phyloP scores from a whole-genome alignment of 2,113 vertebrate species.

The Siniperca chuatsi region DNA sequence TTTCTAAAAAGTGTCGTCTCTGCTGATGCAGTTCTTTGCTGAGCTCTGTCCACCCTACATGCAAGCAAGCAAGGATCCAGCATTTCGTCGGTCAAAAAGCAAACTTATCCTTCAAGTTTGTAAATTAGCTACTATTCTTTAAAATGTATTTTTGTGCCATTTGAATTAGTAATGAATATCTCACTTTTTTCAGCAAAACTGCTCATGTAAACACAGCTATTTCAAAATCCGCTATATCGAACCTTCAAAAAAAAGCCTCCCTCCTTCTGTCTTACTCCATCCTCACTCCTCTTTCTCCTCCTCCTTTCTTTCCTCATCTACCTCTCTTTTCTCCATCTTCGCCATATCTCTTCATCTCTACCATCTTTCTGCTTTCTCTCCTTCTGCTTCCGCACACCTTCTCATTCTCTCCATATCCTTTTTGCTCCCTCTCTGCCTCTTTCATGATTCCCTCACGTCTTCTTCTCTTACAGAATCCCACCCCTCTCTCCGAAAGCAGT shows the following conservation, averaged over 20 bases:
- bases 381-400: not conserved
- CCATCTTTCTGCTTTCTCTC: not conserved
- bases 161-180: not conserved
- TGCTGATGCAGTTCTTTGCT: not conserved
- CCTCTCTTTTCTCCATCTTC: not conserved
- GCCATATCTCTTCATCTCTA: not conserved
- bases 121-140: not conserved
- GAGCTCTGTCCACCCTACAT: not conserved
- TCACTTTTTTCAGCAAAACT: not conserved
- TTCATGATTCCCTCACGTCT: slow-evolving; percentile 4
- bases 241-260: not conserved
- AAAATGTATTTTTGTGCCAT: not conserved
- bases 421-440: not conserved
- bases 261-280: not conserved
- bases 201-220: not conserved
- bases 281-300: not conserved
- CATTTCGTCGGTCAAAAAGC: not conserved
- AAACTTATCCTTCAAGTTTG: not conserved
- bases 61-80: no score
- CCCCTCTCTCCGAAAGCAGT: not conserved
- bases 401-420: not conserved
- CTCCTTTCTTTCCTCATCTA: not conserved
- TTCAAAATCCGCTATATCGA: not conserved
- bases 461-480: not conserved
- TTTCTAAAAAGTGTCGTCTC: not conserved